Evolutionary conservation across 2,888 invertebrate species (phyloP).

Genomic region (Cerastoderma edule): DNA sequence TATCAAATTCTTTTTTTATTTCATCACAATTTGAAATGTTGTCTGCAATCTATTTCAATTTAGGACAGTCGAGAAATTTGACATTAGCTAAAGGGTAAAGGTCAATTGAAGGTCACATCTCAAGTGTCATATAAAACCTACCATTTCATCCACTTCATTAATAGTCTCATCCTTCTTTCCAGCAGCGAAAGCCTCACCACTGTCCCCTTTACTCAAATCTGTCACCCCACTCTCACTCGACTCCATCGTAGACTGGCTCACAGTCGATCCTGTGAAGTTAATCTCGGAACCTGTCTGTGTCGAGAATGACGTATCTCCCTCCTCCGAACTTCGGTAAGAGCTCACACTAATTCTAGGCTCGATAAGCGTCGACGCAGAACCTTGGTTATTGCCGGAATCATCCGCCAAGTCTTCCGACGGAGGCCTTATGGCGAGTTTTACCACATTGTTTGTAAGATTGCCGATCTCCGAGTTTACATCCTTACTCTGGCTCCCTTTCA

Average conservation of each 20-base stretch:
- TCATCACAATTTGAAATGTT: too few species aligned
- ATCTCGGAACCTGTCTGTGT: conserved; percentile 36
- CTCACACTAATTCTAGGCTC: conserved; percentile 32
- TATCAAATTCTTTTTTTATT: too few species aligned
- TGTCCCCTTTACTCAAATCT: conserved; percentile 37
- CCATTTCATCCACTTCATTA: conserved; percentile 42
- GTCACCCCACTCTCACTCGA: conserved; percentile 28
- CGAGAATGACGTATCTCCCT: conserved; percentile 47
- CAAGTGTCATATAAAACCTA: too few species aligned
- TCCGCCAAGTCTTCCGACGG: too few species aligned
- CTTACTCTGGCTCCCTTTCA: background rate
- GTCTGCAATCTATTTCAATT: too few species aligned
- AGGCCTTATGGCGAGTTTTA: background rate
- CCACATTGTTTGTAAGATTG: too few species aligned
- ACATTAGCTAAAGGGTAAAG: too few species aligned
- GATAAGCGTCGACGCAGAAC: conserved; percentile 4
- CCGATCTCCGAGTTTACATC: too few species aligned
- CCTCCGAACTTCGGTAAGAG: conserved; percentile 25
- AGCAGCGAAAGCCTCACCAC: conserved; percentile 2
- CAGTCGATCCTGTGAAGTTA: conserved; percentile 42
- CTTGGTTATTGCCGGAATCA: background rate
- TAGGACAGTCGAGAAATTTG: too few species aligned
- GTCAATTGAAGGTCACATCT: too few species aligned
- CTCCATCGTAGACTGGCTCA: conserved; percentile 36
- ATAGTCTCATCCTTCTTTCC: conserved; percentile 5